Evolutionary conservation across 2,888 invertebrate genomes (phyloP).

Genomic region (Palloptera scutellata): DNA sequence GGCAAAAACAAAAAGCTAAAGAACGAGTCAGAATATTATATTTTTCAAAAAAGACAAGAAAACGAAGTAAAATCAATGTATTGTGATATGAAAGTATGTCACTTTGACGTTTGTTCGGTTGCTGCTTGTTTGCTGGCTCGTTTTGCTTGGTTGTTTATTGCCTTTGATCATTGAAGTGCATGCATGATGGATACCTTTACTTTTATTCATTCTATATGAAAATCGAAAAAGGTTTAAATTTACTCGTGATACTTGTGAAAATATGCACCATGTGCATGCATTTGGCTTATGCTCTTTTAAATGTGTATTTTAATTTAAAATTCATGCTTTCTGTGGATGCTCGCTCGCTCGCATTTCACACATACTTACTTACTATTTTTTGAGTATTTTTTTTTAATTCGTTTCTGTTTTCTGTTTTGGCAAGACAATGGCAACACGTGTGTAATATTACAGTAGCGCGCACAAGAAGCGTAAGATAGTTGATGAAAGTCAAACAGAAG

Average conservation of each 20-base stretch:
- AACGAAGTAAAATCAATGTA: neutral
- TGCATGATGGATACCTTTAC: neutral
- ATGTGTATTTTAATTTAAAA: neutral
- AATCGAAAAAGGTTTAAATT: too few species aligned
- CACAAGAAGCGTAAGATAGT: too few species aligned
- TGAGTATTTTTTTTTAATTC: too few species aligned
- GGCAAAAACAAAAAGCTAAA: too few species aligned
- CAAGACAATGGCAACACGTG: too few species aligned
- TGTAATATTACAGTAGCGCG: too few species aligned
- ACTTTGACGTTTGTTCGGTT: neutral
- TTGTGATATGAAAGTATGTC: conserved; percentile 7
- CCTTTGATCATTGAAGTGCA: conserved; percentile 21
- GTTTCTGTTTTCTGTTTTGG: too few species aligned
- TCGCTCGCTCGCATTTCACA: conserved; percentile 15
- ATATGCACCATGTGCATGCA: too few species aligned
- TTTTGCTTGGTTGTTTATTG: neutral
- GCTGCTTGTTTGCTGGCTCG: neutral
- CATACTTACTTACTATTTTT: conserved; percentile 10
- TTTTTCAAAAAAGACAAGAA: neutral
- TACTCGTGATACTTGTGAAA: too few species aligned
- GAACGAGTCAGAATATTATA: too few species aligned
- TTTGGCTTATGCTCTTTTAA: too few species aligned
- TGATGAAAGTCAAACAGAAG: too few species aligned
- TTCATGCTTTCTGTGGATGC: neutral
- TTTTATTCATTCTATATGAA: neutral